Conservation (phyloP, 1,140 invertebrate genomes). For the Scaptomyza montana region DNA sequence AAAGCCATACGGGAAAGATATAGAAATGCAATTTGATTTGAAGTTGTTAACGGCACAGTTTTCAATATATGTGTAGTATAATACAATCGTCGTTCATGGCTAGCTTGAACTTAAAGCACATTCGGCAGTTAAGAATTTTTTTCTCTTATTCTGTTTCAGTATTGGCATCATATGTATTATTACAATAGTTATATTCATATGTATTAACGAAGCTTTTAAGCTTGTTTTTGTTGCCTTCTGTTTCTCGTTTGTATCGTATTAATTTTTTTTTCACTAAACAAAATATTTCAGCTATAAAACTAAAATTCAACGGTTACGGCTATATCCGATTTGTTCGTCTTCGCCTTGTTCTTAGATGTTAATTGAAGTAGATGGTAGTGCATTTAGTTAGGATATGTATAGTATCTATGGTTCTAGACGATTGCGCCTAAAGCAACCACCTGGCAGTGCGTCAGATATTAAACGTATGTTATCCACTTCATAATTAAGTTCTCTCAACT, state of each 20-base stretch:
- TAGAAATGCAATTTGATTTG: constrained; percentile 53
- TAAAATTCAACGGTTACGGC: constrained; percentile 75
- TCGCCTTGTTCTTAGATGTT: constrained; percentile 62
- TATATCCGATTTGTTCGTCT: constrained; percentile 74
- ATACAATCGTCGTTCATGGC: constrained; percentile 69
- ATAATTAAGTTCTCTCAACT: constrained; percentile 88
- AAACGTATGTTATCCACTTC: constrained; percentile 95
- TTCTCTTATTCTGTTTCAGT: too few species aligned
- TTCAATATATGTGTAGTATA: constrained; percentile 56
- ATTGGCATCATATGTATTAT: too few species aligned
- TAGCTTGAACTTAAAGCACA: constrained; percentile 67
- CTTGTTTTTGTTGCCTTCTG: too few species aligned
- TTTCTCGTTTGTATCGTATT: too few species aligned
- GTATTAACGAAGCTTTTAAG: too few species aligned
- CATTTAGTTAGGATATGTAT: constrained; percentile 19
- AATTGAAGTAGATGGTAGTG: constrained; percentile 69
- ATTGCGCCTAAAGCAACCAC: constrained; percentile 91
- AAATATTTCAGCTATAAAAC: constrained; percentile 76
- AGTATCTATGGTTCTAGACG: constrained; percentile 85
- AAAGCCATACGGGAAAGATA: constrained; percentile 15
- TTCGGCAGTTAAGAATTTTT: constrained; percentile 62
- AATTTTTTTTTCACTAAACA: constrained; percentile 33
- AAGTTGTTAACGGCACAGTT: constrained; percentile 41
- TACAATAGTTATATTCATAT: too few species aligned
- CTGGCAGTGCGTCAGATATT: constrained; percentile 92